Conservation (phyloP, 2,797 vertebrate genomes). For the Macropus fuliginosus region DNA sequence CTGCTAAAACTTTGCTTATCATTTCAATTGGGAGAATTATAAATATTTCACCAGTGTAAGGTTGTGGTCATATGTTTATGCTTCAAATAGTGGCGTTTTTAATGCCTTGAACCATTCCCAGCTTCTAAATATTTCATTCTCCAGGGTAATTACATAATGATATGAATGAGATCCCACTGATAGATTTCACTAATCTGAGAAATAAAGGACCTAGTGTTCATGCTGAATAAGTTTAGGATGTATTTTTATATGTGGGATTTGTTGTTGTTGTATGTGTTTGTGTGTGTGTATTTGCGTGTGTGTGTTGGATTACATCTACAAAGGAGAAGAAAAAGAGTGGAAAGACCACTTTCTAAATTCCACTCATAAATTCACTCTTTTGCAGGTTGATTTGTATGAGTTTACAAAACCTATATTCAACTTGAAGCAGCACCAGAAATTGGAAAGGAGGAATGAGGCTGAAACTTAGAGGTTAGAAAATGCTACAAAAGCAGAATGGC, state of each 20-base stretch:
- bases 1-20: constrained; percentile 40
- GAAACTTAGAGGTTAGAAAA: background rate
- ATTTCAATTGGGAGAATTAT: constrained; percentile 64
- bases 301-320: constrained; percentile 51
- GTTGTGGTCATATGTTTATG: constrained; percentile 51
- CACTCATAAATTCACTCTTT: background rate
- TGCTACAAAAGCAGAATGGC: background rate
- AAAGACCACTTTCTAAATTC: background rate
- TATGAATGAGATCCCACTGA: constrained; percentile 46
- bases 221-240: constrained; percentile 18
- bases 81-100: constrained; percentile 65
- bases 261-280: background rate
- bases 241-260: background rate
- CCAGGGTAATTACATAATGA: constrained; percentile 35
- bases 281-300: too few relatives aligned
- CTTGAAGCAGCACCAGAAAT: background rate
- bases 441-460: background rate
- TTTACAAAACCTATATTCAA: background rate
- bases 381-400: background rate
- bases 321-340: background rate
- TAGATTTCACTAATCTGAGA: constrained; percentile 66
- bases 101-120: constrained; percentile 61
- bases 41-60: constrained; percentile 76
- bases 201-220: constrained; percentile 52
- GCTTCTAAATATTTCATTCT: constrained; percentile 68